These are phyloP conservation scores for Eilema caniola DNA, from an alignment of 2,888 invertebrate genomes.

Conservation along the genomic window DNA sequence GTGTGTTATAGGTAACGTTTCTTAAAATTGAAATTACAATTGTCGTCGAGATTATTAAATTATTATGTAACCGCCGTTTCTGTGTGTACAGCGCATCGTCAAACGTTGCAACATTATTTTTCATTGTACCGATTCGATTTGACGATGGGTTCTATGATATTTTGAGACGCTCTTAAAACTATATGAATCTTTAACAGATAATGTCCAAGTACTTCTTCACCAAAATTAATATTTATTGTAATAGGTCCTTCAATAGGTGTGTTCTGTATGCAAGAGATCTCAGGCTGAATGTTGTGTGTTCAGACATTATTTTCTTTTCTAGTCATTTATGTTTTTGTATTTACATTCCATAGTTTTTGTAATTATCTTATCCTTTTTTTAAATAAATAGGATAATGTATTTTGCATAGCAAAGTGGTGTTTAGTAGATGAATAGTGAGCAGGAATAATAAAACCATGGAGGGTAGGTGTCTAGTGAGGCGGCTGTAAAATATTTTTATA, in stretches of 20 bases:
- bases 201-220: constrained; percentile 55
- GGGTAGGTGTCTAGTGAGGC: constrained; percentile 58
- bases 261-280: constrained; percentile 70
- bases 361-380: constrained; percentile 69
- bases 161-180: constrained; percentile 42
- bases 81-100: constrained; percentile 58
- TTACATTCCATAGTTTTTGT: constrained; percentile 82
- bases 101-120: constrained; percentile 56
- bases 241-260: constrained; percentile 49
- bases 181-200: constrained; percentile 52
- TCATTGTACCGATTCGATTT: constrained; percentile 54
- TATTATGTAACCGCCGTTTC: constrained; percentile 52
- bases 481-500: constrained; percentile 65
- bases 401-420: constrained; percentile 86
- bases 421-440: constrained; percentile 75
- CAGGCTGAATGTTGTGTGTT: constrained; percentile 65
- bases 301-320: constrained; percentile 70
- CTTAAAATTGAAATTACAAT: constrained; percentile 69
- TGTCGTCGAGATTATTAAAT: constrained; percentile 63
- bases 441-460: constrained; percentile 64
- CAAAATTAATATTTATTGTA: constrained; percentile 54
- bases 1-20: constrained; percentile 78
- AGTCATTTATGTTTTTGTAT: constrained; percentile 78
- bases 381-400: constrained; percentile 79
- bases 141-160: constrained; percentile 59